Base-by-base conservation (phyloP, 2,888 invertebrate genomes). In the Drosophila subsilvestris region DNA sequence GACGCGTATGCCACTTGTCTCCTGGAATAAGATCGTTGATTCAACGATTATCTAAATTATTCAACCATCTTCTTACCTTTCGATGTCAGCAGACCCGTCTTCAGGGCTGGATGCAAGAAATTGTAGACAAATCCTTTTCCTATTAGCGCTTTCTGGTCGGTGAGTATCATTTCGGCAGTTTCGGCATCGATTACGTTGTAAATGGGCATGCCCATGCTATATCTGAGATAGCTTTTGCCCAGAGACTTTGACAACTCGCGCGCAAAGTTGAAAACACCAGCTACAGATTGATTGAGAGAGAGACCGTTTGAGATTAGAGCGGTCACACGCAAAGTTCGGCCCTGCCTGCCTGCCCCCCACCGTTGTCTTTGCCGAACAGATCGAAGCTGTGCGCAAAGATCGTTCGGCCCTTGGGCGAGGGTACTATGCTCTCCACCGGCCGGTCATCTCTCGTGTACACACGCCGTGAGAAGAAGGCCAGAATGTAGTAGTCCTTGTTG, bases 381-480 rank as follows among this genome's bases (percentile, higher is more conserved):
- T 91, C 91, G 17, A 91, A 86, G 51, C 71, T 75, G 58, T 90
- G 90, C 8, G 77, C 91, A 61, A 91, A 90, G 1, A 90, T 88
- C 1, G 86, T 85, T 2, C 12, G 54, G 1, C 88, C 86, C 29
- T 78, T 68, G 2, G 76, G 44, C 3, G 74, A n/a, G 0, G 89
- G 80, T 0, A 69, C 86, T 6, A 84, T 76, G 6, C 66, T 72
- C 32, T 90, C 86, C 18, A 89, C 10, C 0, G 86, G 69, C 0
- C 69, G 55, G 0, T 90, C 91, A 76, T 89, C 81, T 9, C 79
- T 74, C 0, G 89, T 89, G 27, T 68, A 83, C 0, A 89, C n/a
- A n/a, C 89, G 78, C 9, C 65, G 55, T 1, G 83, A 48, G 48
- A 86, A 86, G 42, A 85, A 76, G 0, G 86, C 44, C 25, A 86